Evolutionary conservation across 2,797 vertebrate species (phyloP).

Genomic region (Lithobates sylvaticus): DNA sequence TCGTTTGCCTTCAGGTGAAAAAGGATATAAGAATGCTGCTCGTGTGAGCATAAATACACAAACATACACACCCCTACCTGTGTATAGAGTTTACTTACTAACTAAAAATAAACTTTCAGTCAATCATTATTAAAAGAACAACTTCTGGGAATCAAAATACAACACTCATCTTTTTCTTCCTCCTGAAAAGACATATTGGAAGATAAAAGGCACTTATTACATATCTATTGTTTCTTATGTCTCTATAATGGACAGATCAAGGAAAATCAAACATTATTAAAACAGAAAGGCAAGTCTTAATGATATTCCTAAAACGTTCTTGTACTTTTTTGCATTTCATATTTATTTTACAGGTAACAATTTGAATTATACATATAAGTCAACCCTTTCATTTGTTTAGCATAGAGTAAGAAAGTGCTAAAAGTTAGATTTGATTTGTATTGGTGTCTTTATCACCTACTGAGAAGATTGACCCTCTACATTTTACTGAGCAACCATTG

Average conservation of each 20-base stretch:
- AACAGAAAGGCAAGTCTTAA: not conserved
- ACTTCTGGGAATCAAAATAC: not conserved
- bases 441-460: too few species aligned
- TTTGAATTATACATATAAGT: too few species aligned
- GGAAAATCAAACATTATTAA: slow-evolving; percentile 10
- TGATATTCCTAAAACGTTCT: not conserved
- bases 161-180: not conserved
- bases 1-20: not conserved
- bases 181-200: not conserved
- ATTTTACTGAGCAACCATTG: too few species aligned
- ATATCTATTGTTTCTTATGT: slow-evolving; percentile 20
- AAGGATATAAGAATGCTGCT: not conserved
- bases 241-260: not conserved
- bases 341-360: too few species aligned
- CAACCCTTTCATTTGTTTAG: too few species aligned
- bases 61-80: not conserved
- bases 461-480: too few species aligned
- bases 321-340: not conserved
- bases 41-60: not conserved
- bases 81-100: too few species aligned
- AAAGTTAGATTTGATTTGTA: too few species aligned
- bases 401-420: too few species aligned
- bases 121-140: slow-evolving; percentile 2
- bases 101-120: too few species aligned
- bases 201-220: slow-evolving; percentile 9